Evolutionary conservation across 2,888 invertebrate species (phyloP).

Genomic region (Siphlonurus alternatus): DNA sequence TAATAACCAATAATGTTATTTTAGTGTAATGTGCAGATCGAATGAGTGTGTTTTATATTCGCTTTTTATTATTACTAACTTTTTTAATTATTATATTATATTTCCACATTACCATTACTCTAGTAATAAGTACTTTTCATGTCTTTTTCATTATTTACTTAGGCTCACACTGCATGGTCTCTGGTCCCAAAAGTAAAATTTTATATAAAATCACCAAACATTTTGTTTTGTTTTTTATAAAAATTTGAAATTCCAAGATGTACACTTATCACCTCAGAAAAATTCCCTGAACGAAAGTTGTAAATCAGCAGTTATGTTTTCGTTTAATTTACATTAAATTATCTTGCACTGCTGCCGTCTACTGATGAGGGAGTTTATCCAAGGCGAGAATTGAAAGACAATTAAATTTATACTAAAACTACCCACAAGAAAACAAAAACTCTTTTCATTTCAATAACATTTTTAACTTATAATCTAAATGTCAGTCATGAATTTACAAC

Average conservation of each 20-base stretch:
- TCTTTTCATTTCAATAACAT: constrained; percentile 6
- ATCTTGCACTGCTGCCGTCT: too few species aligned
- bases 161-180: neutral
- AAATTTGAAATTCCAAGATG: neutral
- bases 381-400: too few species aligned
- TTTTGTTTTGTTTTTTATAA: neutral
- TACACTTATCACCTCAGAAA: too few species aligned
- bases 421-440: neutral
- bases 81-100: neutral
- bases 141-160: neutral
- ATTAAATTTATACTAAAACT: too few species aligned
- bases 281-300: too few species aligned
- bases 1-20: too few species aligned
- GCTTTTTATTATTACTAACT: neutral
- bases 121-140: neutral
- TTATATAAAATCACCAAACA: constrained; percentile 7
- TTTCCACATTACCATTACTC: neutral
- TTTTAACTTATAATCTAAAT: constrained; percentile 8
- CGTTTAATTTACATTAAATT: too few species aligned
- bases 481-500: constrained; percentile 7
- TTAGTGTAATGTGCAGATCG: neutral
- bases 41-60: neutral
- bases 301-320: too few species aligned
- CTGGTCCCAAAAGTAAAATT: neutral
- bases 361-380: too few species aligned